Conservation (phyloP, 2,888 invertebrate species). For the Philhelius pedissequus region DNA sequence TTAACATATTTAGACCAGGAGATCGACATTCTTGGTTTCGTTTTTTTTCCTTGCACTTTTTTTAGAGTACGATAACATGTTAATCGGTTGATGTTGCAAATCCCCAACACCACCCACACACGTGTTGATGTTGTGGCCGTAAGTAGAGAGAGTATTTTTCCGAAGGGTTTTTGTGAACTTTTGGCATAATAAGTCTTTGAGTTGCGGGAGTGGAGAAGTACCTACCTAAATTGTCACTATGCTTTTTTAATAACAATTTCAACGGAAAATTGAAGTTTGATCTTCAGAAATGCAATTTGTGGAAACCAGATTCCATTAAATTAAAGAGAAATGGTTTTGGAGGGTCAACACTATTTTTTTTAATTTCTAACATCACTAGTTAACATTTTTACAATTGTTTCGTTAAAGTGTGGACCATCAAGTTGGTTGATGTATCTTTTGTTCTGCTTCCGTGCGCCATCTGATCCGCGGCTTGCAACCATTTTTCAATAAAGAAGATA, state of each 20-base stretch:
- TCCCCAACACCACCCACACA: slow-evolving; percentile 12
- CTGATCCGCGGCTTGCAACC: too few species aligned
- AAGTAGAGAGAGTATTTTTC: background rate
- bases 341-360: too few species aligned
- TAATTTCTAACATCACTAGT: too few species aligned
- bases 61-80: slow-evolving; percentile 23
- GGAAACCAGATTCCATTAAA: too few species aligned
- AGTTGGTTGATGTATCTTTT: too few species aligned
- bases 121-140: background rate
- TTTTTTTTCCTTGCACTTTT: background rate
- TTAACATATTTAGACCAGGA: slow-evolving; percentile 60
- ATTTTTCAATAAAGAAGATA: too few species aligned
- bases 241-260: background rate
- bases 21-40: slow-evolving; percentile 2
- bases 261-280: background rate
- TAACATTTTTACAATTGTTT: too few species aligned
- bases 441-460: too few species aligned
- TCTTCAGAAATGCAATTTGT: too few species aligned
- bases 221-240: background rate
- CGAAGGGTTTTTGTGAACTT: background rate
- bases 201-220: background rate
- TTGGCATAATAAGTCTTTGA: background rate
- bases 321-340: too few species aligned
- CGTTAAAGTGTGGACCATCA: too few species aligned
- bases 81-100: slow-evolving; percentile 42